Conservation (phyloP, 2,888 invertebrate genomes). For the Eilema caniola region DNA sequence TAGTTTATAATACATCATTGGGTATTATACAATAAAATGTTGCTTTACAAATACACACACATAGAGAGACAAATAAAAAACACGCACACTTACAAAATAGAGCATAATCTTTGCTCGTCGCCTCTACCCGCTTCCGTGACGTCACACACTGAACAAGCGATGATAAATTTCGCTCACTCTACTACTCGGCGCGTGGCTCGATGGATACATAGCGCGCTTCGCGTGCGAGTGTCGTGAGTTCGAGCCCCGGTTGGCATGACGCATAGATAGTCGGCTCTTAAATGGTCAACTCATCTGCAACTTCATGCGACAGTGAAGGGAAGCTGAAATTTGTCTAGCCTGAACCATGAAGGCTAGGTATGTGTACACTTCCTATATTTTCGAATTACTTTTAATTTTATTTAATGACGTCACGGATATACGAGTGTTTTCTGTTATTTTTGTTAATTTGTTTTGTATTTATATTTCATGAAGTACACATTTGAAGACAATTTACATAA, state of each 20-base stretch:
- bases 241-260: slow-evolving; percentile 63
- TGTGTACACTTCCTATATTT: slow-evolving; percentile 79
- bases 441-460: neutral
- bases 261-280: slow-evolving; percentile 70
- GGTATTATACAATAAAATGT: neutral
- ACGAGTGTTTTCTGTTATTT: neutral
- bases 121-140: slow-evolving; percentile 32
- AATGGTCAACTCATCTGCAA: slow-evolving; percentile 69
- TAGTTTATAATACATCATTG: too few relatives aligned
- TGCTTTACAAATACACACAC: too few relatives aligned
- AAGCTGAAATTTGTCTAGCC: slow-evolving; percentile 66
- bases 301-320: slow-evolving; percentile 72
- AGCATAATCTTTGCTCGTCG: neutral
- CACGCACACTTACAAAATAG: neutral
- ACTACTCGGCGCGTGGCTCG: slow-evolving; percentile 31
- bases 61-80: neutral
- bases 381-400: slow-evolving; percentile 21
- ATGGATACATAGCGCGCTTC: slow-evolving; percentile 28
- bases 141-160: slow-evolving; percentile 32
- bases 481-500: neutral
- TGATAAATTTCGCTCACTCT: slow-evolving; percentile 31
- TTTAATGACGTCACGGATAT: neutral
- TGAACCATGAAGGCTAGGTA: slow-evolving; percentile 53
- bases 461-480: neutral
- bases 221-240: slow-evolving; percentile 41